Conservation (phyloP, 2,797 vertebrate genomes). For the Cossypha polioptera region DNA sequence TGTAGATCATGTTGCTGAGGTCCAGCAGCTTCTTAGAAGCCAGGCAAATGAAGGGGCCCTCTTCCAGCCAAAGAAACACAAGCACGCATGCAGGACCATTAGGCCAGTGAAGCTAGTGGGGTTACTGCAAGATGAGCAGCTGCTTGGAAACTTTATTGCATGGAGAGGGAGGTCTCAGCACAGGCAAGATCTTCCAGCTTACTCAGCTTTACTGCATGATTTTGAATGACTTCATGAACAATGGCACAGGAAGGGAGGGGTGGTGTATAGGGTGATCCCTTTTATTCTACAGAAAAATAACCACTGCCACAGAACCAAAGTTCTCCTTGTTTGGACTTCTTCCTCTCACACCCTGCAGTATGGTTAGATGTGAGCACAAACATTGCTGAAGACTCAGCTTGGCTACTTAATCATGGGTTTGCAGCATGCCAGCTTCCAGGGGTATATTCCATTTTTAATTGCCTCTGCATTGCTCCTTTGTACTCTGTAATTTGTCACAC, state of each 20-base stretch:
- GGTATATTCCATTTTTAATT: neutral
- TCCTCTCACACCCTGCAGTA: neutral
- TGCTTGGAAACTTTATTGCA: neutral
- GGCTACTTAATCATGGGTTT: neutral
- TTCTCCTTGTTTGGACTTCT: neutral
- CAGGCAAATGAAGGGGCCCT: neutral
- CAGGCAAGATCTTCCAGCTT: neutral
- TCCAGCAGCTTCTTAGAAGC: neutral
- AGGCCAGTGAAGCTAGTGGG: neutral
- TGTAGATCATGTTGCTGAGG: neutral
- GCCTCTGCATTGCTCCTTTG: neutral
- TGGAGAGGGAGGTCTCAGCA: neutral
- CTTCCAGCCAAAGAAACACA: neutral
- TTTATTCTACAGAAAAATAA: neutral
- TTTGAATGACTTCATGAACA: neutral
- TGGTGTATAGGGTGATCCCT: neutral
- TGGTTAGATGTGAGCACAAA: neutral
- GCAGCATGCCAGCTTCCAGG: neutral
- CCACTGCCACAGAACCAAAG: neutral
- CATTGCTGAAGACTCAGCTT: neutral
- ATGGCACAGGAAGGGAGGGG: neutral
- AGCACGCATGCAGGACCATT: rapidly evolving
- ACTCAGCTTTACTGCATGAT: neutral
- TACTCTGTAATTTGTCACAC: neutral
- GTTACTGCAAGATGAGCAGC: neutral